Conservation (phyloP, 2,113 vertebrate species). For the Anseranas semipalmata region DNA sequence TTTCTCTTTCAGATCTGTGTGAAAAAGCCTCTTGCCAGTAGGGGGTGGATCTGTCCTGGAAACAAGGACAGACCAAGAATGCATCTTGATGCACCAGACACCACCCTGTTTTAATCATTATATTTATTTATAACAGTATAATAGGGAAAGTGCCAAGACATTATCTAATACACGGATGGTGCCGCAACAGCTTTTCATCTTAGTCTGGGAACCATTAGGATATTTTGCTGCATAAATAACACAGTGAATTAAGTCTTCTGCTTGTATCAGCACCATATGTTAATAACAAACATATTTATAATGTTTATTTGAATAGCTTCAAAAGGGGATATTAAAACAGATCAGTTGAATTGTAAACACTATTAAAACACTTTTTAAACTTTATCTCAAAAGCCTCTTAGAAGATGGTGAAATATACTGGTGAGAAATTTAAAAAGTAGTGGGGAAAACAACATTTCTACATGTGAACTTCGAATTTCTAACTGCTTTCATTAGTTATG, state of each 20-base stretch:
- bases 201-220: slow-evolving; percentile 79
- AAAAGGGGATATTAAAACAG: slow-evolving; percentile 18
- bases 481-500: not conserved
- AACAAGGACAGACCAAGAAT: not conserved
- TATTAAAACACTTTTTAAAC: slow-evolving; percentile 14
- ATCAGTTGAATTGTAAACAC: slow-evolving; percentile 28
- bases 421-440: not conserved
- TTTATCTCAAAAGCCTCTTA: not conserved
- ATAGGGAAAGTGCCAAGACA: slow-evolving; percentile 74
- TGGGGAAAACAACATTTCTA: not conserved
- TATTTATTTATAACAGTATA: slow-evolving; percentile 78
- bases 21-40: slow-evolving; percentile 50
- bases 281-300: slow-evolving; percentile 60
- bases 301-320: slow-evolving; percentile 46
- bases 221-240: slow-evolving; percentile 78
- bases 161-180: slow-evolving; percentile 77
- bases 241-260: slow-evolving; percentile 61
- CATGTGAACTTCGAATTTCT: not conserved
- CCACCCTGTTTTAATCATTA: slow-evolving; percentile 42
- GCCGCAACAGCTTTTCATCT: slow-evolving; percentile 66
- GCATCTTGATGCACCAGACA: slow-evolving; percentile 32
- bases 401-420: not conserved
- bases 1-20: not conserved
- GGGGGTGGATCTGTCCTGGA: slow-evolving; percentile 48
- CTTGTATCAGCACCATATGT: slow-evolving; percentile 64